These are phyloP conservation scores for Leucosticte australis DNA, from an alignment of 2,113 vertebrate species.

Conservation along the genomic window DNA sequence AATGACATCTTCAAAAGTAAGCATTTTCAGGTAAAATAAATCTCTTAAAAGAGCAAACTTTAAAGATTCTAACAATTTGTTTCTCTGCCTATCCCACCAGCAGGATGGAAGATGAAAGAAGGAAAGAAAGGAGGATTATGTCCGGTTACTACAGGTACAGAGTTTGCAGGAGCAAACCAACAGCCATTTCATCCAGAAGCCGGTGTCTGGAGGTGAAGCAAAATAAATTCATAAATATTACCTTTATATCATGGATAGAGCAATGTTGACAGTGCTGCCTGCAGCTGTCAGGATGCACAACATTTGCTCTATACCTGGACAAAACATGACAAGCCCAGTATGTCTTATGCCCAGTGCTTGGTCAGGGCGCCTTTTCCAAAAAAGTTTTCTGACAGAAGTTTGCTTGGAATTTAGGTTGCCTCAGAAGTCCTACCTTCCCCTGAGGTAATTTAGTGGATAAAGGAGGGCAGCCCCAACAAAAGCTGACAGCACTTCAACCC, in stretches of 20 bases:
- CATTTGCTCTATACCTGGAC: neutral
- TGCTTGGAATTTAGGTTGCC: neutral
- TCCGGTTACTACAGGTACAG: neutral
- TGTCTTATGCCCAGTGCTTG: neutral
- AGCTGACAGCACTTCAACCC: neutral
- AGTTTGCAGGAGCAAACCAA: neutral
- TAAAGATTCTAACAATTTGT: constrained; percentile 33
- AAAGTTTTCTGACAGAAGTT: neutral
- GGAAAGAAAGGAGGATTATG: neutral
- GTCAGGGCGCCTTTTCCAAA: neutral
- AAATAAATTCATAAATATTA: neutral
- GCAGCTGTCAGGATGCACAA: neutral
- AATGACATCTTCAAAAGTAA: constrained; percentile 44
- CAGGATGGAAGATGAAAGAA: neutral
- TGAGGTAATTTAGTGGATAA: constrained; percentile 10
- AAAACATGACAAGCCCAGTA: neutral
- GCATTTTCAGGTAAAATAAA: constrained; percentile 52
- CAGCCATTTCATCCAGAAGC: neutral
- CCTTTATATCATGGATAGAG: neutral
- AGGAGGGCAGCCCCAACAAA: constrained; percentile 12
- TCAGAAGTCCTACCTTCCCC: neutral
- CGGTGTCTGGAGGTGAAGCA: neutral
- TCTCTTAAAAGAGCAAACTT: neutral
- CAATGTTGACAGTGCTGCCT: neutral
- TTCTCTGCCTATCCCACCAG: neutral